Base-by-base conservation (phyloP, 2,888 invertebrate genomes). In the Phytoseiulus persimilis region DNA sequence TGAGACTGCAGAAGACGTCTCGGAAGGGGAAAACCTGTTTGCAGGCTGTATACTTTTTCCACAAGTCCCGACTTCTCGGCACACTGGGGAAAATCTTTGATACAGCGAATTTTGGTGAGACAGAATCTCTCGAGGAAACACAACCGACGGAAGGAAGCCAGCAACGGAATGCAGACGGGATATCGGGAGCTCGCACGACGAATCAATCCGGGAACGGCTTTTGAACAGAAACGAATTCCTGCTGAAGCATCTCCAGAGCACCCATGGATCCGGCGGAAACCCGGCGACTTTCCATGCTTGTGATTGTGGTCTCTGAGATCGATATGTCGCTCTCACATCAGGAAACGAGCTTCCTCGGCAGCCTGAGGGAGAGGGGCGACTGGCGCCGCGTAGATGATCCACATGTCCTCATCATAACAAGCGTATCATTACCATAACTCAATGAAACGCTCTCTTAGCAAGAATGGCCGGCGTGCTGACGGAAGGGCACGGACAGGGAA, bases 401-500 rank as follows among this genome's bases (percentile, higher is more conserved):
- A 65, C 65, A 65, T 65, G 65, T 65, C 65, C 23, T 65, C 65
- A 65, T 65, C 65, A 65, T 65, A 65, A 65, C 65, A 65, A 65
- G 65, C 65, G 65, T 65, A 65, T 65, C 65, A 65, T 65, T 65
- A 65, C 65, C 65, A 65, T 65, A 65, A 65, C 65, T 65, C 65
- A 65, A 65, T 65, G 65, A 65, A 65, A 65, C 65, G 65, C 65
- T 65, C 65, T 65, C 65, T 65, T 65, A 65, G 65, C 65, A 65
- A 65, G 65, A 65, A 65, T 65, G 65, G 65, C 18, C 65, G 65
- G 39, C 5, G 9, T 9, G 39, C 39, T 39, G 39, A 2, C 65
- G 65, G 65, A 65, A 65, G 65, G 65, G 65, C 65, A 65, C 65
- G 65, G 18, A 65, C 65, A 18, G 18, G 65, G 65, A 65, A 28